phyloP scores from a whole-genome alignment of 2,113 vertebrate species.

The Tautogolabrus adspersus region DNA sequence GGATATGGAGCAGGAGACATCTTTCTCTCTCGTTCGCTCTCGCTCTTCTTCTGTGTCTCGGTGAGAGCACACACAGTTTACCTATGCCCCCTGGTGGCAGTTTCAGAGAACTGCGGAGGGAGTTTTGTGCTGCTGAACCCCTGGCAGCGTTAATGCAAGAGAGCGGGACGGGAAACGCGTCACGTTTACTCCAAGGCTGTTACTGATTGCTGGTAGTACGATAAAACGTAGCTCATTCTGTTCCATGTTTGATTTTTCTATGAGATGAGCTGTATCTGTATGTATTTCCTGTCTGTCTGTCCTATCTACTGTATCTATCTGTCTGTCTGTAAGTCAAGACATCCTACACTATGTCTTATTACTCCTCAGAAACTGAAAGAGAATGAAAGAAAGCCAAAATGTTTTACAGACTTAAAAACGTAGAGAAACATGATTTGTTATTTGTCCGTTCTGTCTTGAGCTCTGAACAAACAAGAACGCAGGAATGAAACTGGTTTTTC shows the following conservation, averaged over 20 bases:
- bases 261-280: slow-evolving; percentile 70
- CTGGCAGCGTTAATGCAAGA: slow-evolving; percentile 14
- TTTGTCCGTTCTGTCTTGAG: slow-evolving; percentile 3
- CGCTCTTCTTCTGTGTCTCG: slow-evolving; percentile 63
- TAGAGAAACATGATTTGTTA: slow-evolving; percentile 1
- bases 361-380: slow-evolving; percentile 63
- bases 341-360: slow-evolving; percentile 64
- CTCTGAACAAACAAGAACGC: not conserved
- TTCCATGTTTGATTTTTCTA: slow-evolving; percentile 70
- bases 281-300: slow-evolving; percentile 71
- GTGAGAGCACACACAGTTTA: slow-evolving; percentile 49
- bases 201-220: slow-evolving; percentile 67
- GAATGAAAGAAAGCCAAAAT: slow-evolving; percentile 79
- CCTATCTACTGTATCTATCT: slow-evolving; percentile 69
- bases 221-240: slow-evolving; percentile 77
- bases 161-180: slow-evolving; percentile 41
- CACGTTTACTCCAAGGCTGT: slow-evolving; percentile 62
- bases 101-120: slow-evolving; percentile 57
- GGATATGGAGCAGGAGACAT: slow-evolving; percentile 54
- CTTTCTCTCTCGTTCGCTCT: slow-evolving; percentile 35
- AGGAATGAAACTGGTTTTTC: slow-evolving; percentile 20
- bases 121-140: slow-evolving; percentile 33
- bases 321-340: slow-evolving; percentile 69
- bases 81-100: slow-evolving; percentile 40
- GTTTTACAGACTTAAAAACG: slow-evolving; percentile 56